These are phyloP conservation scores for Stenchaetothrips biformis DNA, from an alignment of 2,888 invertebrate genomes.

Conservation along the genomic window DNA sequence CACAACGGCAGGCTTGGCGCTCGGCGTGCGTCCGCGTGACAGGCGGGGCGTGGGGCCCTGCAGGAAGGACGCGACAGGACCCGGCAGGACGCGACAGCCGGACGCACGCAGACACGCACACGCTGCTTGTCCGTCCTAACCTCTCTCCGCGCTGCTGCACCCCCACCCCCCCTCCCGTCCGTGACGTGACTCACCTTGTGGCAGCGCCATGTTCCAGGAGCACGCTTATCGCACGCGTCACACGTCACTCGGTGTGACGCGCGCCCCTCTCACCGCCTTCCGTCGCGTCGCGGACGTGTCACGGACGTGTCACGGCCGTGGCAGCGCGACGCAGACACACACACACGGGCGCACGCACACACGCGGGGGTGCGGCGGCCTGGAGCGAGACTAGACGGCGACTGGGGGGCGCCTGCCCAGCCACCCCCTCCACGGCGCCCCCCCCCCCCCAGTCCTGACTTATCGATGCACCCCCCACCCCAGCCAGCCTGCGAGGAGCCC, in stretches of 20 bases:
- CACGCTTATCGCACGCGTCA: neutral
- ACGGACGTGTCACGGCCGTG: neutral
- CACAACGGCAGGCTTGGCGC: neutral
- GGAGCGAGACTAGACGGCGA: conserved; percentile 9
- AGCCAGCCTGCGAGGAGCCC: neutral
- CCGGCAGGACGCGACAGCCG: neutral
- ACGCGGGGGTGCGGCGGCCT: neutral
- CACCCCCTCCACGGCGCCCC: neutral
- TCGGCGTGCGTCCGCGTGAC: neutral
- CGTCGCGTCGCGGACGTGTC: neutral
- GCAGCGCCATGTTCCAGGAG: neutral
- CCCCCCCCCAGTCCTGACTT: neutral
- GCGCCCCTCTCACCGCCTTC: too few relatives aligned
- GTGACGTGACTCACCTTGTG: neutral
- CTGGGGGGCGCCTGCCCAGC: conserved; percentile 9
- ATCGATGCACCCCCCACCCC: neutral
- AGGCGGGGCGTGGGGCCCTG: too few relatives aligned
- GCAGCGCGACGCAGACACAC: neutral
- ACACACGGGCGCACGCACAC: neutral
- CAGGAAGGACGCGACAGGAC: too few relatives aligned
- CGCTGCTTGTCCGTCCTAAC: neutral
- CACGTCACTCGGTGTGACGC: neutral
- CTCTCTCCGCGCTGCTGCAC: neutral
- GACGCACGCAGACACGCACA: neutral
- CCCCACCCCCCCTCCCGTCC: neutral